Evolutionary conservation across 2,113 vertebrate species (phyloP).

Genomic region (Aramus guarauna): DNA sequence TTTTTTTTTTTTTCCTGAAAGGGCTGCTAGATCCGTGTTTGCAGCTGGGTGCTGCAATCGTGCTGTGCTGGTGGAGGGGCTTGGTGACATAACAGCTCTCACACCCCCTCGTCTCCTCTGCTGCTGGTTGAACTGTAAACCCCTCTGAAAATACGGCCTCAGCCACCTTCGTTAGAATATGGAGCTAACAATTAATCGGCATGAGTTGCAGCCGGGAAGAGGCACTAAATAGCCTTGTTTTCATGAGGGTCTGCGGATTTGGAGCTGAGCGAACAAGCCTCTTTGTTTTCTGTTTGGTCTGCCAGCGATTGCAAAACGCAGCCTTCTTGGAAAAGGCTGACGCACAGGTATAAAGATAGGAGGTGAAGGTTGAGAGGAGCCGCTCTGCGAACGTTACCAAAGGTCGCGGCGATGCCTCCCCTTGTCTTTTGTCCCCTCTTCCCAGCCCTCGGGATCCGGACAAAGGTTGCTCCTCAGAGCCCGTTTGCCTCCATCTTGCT

Average conservation of each 20-base stretch:
- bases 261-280: neutral
- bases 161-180: fast-evolving
- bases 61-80: neutral
- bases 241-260: neutral
- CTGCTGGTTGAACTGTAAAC: neutral
- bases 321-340: constrained; percentile 27
- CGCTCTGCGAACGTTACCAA: neutral
- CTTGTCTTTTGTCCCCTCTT: neutral
- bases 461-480: neutral
- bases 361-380: neutral
- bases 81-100: neutral
- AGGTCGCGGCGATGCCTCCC: neutral
- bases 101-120: neutral
- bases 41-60: fast-evolving
- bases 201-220: neutral
- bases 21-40: neutral
- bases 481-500: neutral
- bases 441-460: neutral
- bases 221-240: neutral
- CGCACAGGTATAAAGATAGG: neutral
- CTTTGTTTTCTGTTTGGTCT: constrained; percentile 7
- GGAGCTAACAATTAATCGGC: neutral
- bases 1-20: neutral
- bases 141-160: neutral
- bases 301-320: neutral